Evolutionary conservation across 2,888 invertebrate species (phyloP).

Genomic region (Gerris lacustris): DNA sequence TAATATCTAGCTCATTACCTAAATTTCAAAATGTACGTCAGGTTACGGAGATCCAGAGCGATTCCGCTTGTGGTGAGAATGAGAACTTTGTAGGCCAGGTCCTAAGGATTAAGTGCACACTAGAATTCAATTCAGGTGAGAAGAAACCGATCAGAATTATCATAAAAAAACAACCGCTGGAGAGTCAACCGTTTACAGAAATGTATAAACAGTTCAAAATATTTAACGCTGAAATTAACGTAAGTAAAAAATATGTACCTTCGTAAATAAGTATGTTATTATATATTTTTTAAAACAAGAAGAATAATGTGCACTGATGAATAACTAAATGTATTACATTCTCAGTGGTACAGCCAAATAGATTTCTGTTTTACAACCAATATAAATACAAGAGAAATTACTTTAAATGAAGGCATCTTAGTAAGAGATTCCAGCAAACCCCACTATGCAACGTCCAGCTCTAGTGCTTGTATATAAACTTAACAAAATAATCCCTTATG

Average conservation of each 20-base stretch:
- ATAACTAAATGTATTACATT: too few relatives aligned
- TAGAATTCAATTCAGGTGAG: background rate
- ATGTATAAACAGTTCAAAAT: background rate
- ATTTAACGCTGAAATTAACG: background rate
- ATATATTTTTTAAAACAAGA: too few relatives aligned
- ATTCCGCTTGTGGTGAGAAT: background rate
- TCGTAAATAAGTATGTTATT: too few relatives aligned
- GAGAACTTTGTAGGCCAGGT: background rate
- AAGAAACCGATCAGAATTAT: background rate
- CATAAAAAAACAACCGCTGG: background rate
- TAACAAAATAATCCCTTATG: too few relatives aligned
- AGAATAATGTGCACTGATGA: too few relatives aligned
- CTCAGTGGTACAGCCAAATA: too few relatives aligned
- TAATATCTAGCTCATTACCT: background rate
- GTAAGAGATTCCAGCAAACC: too few relatives aligned
- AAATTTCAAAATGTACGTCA: background rate
- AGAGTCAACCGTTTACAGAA: background rate
- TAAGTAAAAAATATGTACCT: background rate
- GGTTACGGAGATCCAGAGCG: background rate
- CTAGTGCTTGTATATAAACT: too few relatives aligned
- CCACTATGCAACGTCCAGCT: too few relatives aligned
- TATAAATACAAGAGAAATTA: too few relatives aligned
- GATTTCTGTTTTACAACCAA: too few relatives aligned
- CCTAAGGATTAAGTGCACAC: background rate
- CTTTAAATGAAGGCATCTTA: too few relatives aligned